Base-by-base conservation (phyloP, 64 coral and sea anemone species). In the Astreopora myriophthalma region DNA sequence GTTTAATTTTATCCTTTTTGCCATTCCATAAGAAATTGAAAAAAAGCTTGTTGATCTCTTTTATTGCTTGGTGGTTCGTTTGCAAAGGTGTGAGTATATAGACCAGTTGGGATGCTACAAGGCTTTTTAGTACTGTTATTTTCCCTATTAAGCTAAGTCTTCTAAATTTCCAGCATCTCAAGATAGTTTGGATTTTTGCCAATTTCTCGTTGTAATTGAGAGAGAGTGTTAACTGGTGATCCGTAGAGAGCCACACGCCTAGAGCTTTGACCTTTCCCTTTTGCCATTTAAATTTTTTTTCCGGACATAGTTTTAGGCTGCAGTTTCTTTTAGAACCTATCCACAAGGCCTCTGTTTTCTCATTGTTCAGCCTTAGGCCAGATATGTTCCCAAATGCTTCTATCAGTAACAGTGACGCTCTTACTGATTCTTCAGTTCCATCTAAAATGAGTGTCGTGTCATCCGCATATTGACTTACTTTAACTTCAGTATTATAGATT, bases 11-110 rank as follows among this genome's bases (percentile, higher is more conserved):
- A 16, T 89, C 52, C 5, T 65, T 65, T 75, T 77, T 76, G 0
- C 29, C 87, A 3, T 74, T 58, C 72, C 87, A 89, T 46, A 89
- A 58, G n/a, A 89, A 89, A 55, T 75, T 12, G 62, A 71, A 76
- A 49, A 89, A 76, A 76, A 14, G 28, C 10, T 34, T 35, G 36
- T 61, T 89, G 14, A 52, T 72, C 30, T 72, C 65, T 29, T 73
- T 29, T 9, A 51, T 16, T 19, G 40, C 24, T 33, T 42, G 28
- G 31, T 75, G 79, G 0, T 33, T 35, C 23, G 79, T 64, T 25
- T 34, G 87, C 57, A 89, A 69, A 6, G 74, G 22, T 27, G 87
- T 33, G 16, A 73, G 11, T 29, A 70, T 71, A 71, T 70, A 71
- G 24, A 87, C 84, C 25, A 87, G 23, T 66, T 71, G 84, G 16